These are phyloP conservation scores for Tachypleus tridentatus DNA, from an alignment of 1,140 invertebrate genomes.

Conservation along the genomic window DNA sequence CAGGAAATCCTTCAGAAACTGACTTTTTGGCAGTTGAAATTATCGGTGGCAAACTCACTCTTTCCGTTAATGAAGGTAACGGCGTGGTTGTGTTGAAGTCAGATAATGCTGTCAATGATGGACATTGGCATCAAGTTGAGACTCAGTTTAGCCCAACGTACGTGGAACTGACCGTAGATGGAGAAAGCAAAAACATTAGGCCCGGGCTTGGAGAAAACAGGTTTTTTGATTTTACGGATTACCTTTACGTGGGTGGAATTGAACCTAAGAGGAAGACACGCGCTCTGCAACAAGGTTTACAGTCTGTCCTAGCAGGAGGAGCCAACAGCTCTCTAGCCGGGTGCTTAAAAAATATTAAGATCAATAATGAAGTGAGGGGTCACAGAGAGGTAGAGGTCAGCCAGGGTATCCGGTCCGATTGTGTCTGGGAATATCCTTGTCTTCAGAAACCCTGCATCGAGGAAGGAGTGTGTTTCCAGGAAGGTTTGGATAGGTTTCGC, in stretches of 20 bases:
- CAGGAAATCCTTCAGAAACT: slow-evolving; percentile 31
- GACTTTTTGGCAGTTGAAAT: slow-evolving; percentile 78
- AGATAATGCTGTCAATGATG: slow-evolving; percentile 54
- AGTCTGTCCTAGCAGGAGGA: slow-evolving; percentile 27
- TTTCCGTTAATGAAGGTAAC: slow-evolving; percentile 58
- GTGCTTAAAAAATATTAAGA: slow-evolving; percentile 53
- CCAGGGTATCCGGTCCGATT: slow-evolving; percentile 61
- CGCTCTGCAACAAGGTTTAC: slow-evolving; percentile 55
- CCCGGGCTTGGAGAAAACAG: slow-evolving; percentile 55
- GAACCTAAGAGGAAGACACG: slow-evolving; percentile 59
- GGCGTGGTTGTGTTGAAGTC: slow-evolving; percentile 46
- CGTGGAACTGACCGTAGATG: slow-evolving; percentile 59
- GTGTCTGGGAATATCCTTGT: slow-evolving; percentile 77
- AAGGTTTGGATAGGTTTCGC: slow-evolving; percentile 64
- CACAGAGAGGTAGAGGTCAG: slow-evolving; percentile 55
- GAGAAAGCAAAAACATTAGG: slow-evolving; percentile 41
- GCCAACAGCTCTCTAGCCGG: slow-evolving; percentile 39
- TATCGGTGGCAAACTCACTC: slow-evolving; percentile 39
- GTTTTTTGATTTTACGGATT: slow-evolving; percentile 66
- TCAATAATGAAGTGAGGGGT: slow-evolving; percentile 59
- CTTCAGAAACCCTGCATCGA: slow-evolving; percentile 53
- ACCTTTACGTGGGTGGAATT: slow-evolving; percentile 72
- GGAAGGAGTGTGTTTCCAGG: slow-evolving; percentile 59
- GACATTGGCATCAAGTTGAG: slow-evolving; percentile 66
- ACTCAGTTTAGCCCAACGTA: slow-evolving; percentile 49